Evolutionary conservation across 1,140 invertebrate genomes (phyloP), one percentile per base, ranked within the genome.

Genomic region (Hylyphantes graminicola): DNA sequence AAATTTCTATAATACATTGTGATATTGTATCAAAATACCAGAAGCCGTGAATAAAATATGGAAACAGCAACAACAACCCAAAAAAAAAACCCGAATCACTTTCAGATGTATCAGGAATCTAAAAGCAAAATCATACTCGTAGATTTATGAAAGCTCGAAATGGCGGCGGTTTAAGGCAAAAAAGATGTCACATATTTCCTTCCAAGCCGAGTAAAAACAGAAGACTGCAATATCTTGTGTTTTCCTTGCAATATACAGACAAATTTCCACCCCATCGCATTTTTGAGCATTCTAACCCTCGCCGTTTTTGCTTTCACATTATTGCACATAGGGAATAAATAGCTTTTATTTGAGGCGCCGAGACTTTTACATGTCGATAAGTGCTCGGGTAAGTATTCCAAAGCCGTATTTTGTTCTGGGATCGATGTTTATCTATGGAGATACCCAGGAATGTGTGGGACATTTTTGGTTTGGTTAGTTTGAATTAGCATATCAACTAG

Each of bases 141-240:
- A 70, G 70, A 73, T 73, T 73, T 73, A 73, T 73, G 70, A 50
- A 57, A 73, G 13, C 17, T 19, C 51, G 57, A 73, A 73, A 73
- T 73, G 51, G 70, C 17, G 51, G 70, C 54, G 72, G 54, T 74
- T 74, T 74, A 35, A 35, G 53, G 35, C 13, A 59, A 17, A 57
- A 74, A 59, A 74, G 67, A 70, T 70, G 67, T 57, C 72, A 74
- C 13, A 51, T 21, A n/a, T 12, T 12, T 74, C 15, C 54, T 57
- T 57, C 11, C 48, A 73, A 73, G 55, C 70, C 21, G 51, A 2
- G 54, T 21, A 57, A 74, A 74, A 35, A 74, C 51, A 5, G 17
- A 10, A 11, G 13, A 35, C 21, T 11, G 19, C 53, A 74, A 57
- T 59, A 35, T 74, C 53, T 13, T 50, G 17, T 70, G 11, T 48